A percentile compares a stretch with the other conserved stretches of the same genome.
Conservation (phyloP, 37 sponge, comb jelly and placozoan species). For the Chondrilla cf. caribensis region DNA sequence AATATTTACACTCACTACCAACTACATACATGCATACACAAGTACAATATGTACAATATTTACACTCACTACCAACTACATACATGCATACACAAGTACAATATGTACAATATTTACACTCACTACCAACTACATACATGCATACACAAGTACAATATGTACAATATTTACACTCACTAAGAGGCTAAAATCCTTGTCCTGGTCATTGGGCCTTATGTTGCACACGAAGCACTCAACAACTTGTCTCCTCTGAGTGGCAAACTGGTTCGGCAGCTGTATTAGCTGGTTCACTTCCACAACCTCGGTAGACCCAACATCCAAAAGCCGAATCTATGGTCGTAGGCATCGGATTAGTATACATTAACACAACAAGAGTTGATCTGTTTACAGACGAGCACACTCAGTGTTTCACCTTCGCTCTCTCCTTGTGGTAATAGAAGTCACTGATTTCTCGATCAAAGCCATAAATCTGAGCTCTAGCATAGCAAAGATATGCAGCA, state of each 20-base stretch:
- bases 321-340: slow-evolving; percentile 42
- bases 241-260: slow-evolving; percentile 42
- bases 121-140: too few species aligned
- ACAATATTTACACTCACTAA: too few species aligned
- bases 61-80: too few species aligned
- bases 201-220: slow-evolving; percentile 54
- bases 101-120: too few species aligned
- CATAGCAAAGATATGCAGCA: too few species aligned
- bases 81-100: too few species aligned
- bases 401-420: slow-evolving; percentile 62
- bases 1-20: too few species aligned
- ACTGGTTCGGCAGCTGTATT: slow-evolving; percentile 39
- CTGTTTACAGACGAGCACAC: too few species aligned
- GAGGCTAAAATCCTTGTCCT: slow-evolving; percentile 48
- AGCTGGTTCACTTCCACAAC: slow-evolving; percentile 72
- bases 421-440: slow-evolving; percentile 65
- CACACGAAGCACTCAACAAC: slow-evolving; percentile 66
- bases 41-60: too few species aligned
- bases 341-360: neutral
- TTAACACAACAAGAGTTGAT: too few species aligned
- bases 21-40: too few species aligned
- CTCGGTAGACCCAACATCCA: slow-evolving; percentile 52
- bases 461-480: slow-evolving; percentile 7
- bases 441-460: slow-evolving; percentile 11
- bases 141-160: too few species aligned